Base-by-base conservation (phyloP, 2,797 vertebrate genomes). In the Lophotriccus pileatus region DNA sequence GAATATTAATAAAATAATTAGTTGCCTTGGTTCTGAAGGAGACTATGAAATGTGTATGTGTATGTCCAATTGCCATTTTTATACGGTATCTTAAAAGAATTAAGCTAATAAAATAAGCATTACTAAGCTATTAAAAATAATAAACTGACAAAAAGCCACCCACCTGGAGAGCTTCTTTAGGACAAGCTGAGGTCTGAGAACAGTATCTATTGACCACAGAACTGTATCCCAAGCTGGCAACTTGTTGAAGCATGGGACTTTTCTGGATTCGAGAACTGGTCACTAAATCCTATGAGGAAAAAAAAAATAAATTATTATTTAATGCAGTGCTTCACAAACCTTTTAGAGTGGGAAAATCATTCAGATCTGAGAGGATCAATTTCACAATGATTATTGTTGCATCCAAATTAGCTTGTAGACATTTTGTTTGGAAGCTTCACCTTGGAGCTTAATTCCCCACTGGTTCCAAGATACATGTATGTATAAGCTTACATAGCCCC, bases 141-240 rank as follows among this genome's bases (percentile, higher is more conserved):
- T 30, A 39, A 59, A 9, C 23, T 41, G 13, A 70, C n/a, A 87
- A 78, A 83, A 90, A 80, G 41, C 4, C 0, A 2, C 81, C 32
- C 97, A 99, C 99, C 98, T 99, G 98, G 86, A 99, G 97, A 85
- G 87, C 96, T 64, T 95, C 66, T 30, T 95, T 93, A 68, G 98
- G 98, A 84, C 98, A 99, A 21, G 97, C 87, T 77, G 96, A 96
- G 34, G 95, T 59, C 91, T 95, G 94, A 77, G 94, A 93, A 79
- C 98, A 99, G 83, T 97, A 97, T 94, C 97, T 98, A 70, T 98
- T 97, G 59, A 99, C 98, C 90, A 99, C 87, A 84, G 98, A 98
- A 41, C 98, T 98, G 43, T 99, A 99, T 34, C 95, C 94, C 53
- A 99, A 96, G n/a, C 96, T 95, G 46, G 98, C 95, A n/a, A 94